These are phyloP conservation scores for Platyura marginata DNA, from an alignment of 1,140 invertebrate genomes.

Conservation along the genomic window DNA sequence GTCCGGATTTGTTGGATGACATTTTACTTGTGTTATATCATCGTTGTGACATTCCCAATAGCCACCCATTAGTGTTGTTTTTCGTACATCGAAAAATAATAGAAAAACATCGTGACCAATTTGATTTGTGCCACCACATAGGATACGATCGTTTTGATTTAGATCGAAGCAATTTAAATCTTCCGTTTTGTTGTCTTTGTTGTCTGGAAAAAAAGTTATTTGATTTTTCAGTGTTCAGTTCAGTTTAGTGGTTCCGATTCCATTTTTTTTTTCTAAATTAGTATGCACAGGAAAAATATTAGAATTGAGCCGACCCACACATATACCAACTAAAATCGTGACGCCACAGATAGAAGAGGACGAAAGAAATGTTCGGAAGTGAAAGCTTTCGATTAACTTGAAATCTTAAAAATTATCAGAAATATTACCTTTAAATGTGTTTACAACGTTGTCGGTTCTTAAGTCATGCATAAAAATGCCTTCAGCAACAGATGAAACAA, in stretches of 20 bases:
- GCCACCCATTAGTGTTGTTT: constrained; percentile 47
- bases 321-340: too few relatives aligned
- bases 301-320: too few relatives aligned
- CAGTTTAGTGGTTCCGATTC: too few relatives aligned
- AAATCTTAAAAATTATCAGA: background rate
- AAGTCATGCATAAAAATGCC: constrained; percentile 1
- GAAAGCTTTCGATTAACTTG: too few relatives aligned
- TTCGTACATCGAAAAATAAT: constrained; percentile 66
- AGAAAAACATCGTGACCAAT: constrained; percentile 51
- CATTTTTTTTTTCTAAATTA: too few relatives aligned
- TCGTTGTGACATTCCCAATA: constrained; percentile 73
- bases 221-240: constrained; percentile 10
- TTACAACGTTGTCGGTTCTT: background rate
- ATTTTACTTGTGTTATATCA: constrained; percentile 64
- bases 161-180: constrained; percentile 56
- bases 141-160: constrained; percentile 44
- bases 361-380: too few relatives aligned
- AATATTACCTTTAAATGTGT: constrained; percentile 1
- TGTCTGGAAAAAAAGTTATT: constrained; percentile 22
- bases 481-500: background rate
- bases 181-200: constrained; percentile 27
- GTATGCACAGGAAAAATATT: too few relatives aligned
- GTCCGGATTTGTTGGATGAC: constrained; percentile 53
- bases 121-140: constrained; percentile 60
- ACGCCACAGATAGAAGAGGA: too few relatives aligned